phyloP scores from a whole-genome alignment of 2,888 invertebrate species.

The Himalopsyche kuldschensis region DNA sequence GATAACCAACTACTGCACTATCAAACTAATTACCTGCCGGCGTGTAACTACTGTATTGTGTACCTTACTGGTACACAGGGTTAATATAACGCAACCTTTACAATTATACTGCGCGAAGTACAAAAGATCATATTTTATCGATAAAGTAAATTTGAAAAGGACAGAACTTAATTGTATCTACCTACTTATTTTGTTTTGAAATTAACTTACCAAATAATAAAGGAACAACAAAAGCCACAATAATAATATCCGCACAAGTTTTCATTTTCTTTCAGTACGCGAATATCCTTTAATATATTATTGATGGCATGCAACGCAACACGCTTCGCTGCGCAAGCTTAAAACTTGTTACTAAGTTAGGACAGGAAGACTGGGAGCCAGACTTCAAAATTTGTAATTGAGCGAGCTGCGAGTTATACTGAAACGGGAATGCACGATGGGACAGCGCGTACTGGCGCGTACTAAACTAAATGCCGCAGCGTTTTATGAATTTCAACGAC shows the following conservation, averaged over 20 bases:
- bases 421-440: background rate
- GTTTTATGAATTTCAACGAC: background rate
- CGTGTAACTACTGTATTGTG: too few relatives aligned
- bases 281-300: background rate
- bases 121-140: too few relatives aligned
- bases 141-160: too few relatives aligned
- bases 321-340: background rate
- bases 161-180: too few relatives aligned
- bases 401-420: background rate
- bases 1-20: too few relatives aligned
- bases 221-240: background rate
- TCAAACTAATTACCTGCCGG: too few relatives aligned
- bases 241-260: background rate
- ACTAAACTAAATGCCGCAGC: background rate
- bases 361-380: background rate
- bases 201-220: background rate
- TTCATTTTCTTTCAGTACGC: background rate
- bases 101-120: too few relatives aligned
- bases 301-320: background rate
- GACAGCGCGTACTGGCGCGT: background rate
- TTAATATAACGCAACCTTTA: too few relatives aligned
- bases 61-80: too few relatives aligned
- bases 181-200: too few relatives aligned
- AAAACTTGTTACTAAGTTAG: background rate
- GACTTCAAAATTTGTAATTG: background rate